Base-by-base conservation (phyloP, 1,140 invertebrate genomes). In the Camponotus floridanus region DNA sequence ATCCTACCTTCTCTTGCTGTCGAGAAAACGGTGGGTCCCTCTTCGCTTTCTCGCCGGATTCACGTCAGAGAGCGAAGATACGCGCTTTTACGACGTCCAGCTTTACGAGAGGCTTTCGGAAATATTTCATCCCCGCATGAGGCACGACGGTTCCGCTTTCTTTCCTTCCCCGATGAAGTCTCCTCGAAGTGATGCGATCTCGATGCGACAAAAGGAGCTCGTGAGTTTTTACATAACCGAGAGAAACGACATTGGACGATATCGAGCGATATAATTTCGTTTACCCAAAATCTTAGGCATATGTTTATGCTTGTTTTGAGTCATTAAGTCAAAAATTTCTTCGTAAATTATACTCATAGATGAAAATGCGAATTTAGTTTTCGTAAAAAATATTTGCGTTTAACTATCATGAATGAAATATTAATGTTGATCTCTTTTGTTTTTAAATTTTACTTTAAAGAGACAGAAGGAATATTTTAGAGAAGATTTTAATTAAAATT, bases 21-120 rank as follows among this genome's bases (percentile, higher is more conserved):
- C 76, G 39, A 70, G 39, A n/a, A 21, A 67, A 51, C 64, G 59
- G 42, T 74, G 71, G 48, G 31, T 57, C 45, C 73, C 71, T 61
- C 26, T 62, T 36, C 68, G 33, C 64, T 39, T 42, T 39, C 61
- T 31, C 42, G 68, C 39, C 57, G 36, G 65, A 55, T 57, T 59
- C 42, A 59, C 62, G 36, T 55, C 70, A 57, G 11, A 42, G 70
- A 84, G 80, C 88, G 89, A 92, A 91, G 88, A 91, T 85, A 91
- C 90, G 88, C 90, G 86, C 81, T 91, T 93, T 92, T 92, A 93
- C 89, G 92, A 91, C 67, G 89, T 87, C 88, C 90, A 88, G 91
- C 91, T 92, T 92, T 91, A 91, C 68, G 88, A 91, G 87, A 88
- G 79, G 81, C 89, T 92, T 92, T 92, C 83, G 90, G 85, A 90